phyloP scores from a whole-genome alignment of 1,140 invertebrate genomes.

The Eupeodes corollae region DNA sequence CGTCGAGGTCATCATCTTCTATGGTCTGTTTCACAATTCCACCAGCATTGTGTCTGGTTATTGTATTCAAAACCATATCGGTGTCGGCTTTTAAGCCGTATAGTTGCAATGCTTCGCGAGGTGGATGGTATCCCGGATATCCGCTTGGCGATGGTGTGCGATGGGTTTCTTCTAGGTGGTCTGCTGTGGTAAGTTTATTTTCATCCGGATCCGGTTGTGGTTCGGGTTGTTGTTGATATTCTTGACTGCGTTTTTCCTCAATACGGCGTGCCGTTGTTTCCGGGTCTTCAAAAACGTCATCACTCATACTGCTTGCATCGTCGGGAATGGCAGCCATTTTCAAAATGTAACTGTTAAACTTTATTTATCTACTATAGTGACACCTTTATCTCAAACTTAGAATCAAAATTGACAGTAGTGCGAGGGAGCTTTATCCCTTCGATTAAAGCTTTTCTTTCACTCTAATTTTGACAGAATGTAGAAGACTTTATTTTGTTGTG shows the following conservation, averaged over 20 bases:
- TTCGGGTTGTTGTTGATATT: neutral
- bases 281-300: constrained; percentile 63
- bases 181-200: neutral
- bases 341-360: too few species aligned
- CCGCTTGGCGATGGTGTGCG: constrained; percentile 60
- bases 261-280: constrained; percentile 31
- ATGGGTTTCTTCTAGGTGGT: constrained; percentile 10
- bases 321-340: constrained; percentile 10
- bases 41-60: too few species aligned
- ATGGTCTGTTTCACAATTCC: neutral
- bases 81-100: constrained; percentile 29
- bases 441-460: too few species aligned
- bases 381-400: too few species aligned
- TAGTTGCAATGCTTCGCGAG: constrained; percentile 49
- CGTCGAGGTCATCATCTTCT: constrained; percentile 20
- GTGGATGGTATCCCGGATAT: constrained; percentile 65
- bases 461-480: too few species aligned
- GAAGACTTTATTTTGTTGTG: too few species aligned
- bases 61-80: constrained; percentile 9
- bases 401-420: too few species aligned
- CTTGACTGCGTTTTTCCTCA: constrained; percentile 22
- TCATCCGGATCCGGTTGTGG: neutral
- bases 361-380: too few species aligned
- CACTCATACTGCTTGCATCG: constrained; percentile 55
- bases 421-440: too few species aligned